Evolutionary conservation across 1,140 invertebrate species (phyloP).

Genomic region (Magallana angulata): DNA sequence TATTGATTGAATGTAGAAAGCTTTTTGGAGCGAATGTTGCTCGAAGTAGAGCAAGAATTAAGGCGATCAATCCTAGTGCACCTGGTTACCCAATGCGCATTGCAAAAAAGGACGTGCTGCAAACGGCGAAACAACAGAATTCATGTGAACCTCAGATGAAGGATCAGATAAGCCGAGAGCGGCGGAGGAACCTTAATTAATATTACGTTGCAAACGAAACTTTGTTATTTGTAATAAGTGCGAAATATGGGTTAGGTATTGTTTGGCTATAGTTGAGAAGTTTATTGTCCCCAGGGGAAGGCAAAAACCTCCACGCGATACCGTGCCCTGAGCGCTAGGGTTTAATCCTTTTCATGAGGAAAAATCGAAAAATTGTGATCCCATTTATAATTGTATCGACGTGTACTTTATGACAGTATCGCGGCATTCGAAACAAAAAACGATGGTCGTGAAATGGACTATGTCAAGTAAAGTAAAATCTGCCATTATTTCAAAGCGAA

Average conservation of each 20-base stretch:
- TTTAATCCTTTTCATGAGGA: neutral
- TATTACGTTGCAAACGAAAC: constrained; percentile 32
- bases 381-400: neutral
- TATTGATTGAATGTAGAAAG: neutral
- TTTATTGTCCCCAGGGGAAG: neutral
- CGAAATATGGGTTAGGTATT: constrained; percentile 4
- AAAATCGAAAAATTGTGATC: constrained; percentile 18
- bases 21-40: constrained; percentile 13
- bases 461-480: neutral
- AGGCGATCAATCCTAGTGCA: neutral
- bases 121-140: neutral
- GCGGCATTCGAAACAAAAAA: neutral
- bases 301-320: neutral
- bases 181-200: constrained; percentile 19
- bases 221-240: constrained; percentile 34
- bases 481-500: neutral
- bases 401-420: neutral
- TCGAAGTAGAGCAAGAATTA: neutral
- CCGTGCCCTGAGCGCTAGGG: neutral
- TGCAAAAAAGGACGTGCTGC: constrained; percentile 8
- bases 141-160: constrained; percentile 18
- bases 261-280: neutral
- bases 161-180: constrained; percentile 1
- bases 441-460: neutral
- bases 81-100: constrained; percentile 28